Base-by-base conservation (phyloP, 1,140 invertebrate genomes). In the Hestina assimilis region DNA sequence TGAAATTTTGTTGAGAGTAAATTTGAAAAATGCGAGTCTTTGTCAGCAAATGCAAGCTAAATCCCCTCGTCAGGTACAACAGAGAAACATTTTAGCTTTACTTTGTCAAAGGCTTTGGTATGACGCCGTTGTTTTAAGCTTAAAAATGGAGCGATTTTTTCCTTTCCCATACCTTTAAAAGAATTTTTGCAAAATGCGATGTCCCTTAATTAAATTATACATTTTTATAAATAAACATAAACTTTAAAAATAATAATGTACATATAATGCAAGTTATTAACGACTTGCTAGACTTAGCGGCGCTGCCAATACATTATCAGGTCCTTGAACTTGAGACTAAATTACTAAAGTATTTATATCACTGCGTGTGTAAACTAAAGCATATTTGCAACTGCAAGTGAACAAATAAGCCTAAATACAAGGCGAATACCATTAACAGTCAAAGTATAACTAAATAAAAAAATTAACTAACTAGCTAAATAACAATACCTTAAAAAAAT, bases 251-350 rank as follows among this genome's bases (percentile, higher is more conserved):
- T 14, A 4, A 0, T 1, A 12, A 35, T 35, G 5, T 15, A 35
- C 8, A 40, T 12, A 40, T 15, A 26, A 52, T 41, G 8, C 20
- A 41, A 53, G 20, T 45, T 35, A 19, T 45, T 14, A 45, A 46
- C 9, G 29, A 35, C n/a, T 40, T 54, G 66, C 61, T 75, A 78
- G 79, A 78, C 74, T 47, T 68, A 70, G 63, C 68, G 69, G 65
- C 68, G 69, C 63, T 66, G 19, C 54, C 60, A 58, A 72, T 71
- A 70, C 66, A 78, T 71, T 70, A 69, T 59, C 54, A 75, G 75
- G 73, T 84, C 63, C 68, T 60, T 79, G 77, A 82, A 82, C 79
- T 82, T 79, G 72, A 51, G 43, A 65, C 63, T 66, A 61, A 58
- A 54, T 50, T 51, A 59, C 53, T 59, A 31, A 61, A 45, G 62